Conservation (phyloP, 2,113 vertebrate species). For the Bungarus multicinctus region DNA sequence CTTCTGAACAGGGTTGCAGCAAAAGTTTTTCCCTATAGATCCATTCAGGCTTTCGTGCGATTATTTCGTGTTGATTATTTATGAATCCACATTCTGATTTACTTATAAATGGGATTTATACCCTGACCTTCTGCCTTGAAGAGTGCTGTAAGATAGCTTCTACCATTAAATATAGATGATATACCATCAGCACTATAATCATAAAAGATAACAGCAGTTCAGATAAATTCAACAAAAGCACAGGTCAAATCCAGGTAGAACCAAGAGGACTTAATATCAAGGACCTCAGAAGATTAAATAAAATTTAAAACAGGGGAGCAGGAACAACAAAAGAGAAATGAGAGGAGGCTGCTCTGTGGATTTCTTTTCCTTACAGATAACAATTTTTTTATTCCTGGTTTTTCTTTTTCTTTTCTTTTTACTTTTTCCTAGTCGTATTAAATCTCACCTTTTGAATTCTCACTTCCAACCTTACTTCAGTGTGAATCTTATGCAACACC, state of each 20-base stretch:
- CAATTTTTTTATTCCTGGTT: background rate
- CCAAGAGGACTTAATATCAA: background rate
- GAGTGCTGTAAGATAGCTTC: background rate
- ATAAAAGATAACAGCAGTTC: background rate
- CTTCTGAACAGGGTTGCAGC: background rate
- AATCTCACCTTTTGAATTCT: background rate
- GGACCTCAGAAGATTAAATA: background rate
- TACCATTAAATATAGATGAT: background rate
- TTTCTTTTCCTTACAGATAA: background rate
- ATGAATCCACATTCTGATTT: background rate
- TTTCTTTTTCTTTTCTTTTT: background rate
- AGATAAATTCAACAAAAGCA: background rate
- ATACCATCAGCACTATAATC: background rate
- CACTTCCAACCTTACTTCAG: background rate
- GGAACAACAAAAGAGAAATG: background rate
- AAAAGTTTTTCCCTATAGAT: background rate
- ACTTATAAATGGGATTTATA: background rate
- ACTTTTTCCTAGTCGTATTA: background rate
- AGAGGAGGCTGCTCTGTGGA: background rate
- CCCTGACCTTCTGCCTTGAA: background rate
- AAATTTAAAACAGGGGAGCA: background rate
- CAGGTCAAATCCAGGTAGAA: background rate
- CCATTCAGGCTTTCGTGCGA: background rate
- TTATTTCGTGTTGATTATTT: background rate
- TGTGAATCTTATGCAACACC: background rate